Base-by-base conservation (phyloP, 2,797 vertebrate species). In the Craterocephalus amniculus region DNA sequence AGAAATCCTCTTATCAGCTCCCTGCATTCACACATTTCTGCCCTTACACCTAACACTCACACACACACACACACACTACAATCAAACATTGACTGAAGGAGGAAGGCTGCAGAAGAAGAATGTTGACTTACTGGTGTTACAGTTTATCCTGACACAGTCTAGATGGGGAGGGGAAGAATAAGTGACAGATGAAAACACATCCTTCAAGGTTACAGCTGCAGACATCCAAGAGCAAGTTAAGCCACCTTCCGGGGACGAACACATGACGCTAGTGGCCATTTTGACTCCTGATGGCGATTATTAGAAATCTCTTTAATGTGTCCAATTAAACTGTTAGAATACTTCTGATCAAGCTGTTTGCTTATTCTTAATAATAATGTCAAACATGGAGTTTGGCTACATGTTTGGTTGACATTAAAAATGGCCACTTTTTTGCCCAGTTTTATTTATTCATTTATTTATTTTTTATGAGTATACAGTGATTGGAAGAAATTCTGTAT, bases 91-190 rank as follows among this genome's bases (percentile, higher is more conserved):
- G 71, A 88, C 55, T 81, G 72, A 88, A 85, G 76, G 78, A 85
- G 86, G 76, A 85, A 90, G 78, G 74, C 87, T 89, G 86, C 89
- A 90, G 95, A 97, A 97, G 94, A 97, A 96, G 95, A 98, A 94
- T 95, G 94, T 94, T 95, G 96, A 99, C 97, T 99, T 99, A 99
- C 97, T 99, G 97, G 96, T 93, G 95, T 98, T 99, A 99, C 98
- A 99, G 97, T 99, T 99, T 97, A 98, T 99, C 97, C 97, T 98
- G 96, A 99, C 97, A 99, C 97, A 99, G 95, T 99, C 97, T 99
- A 98, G 97, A 99, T 97, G 96, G 96, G 97, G 89, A 63, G 96
- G 96, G 96, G 96, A 96, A 99, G 96, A 99, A 98, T 96, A 99
- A 97, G 96, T 98, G 96, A 98, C 97, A 99, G 96, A 98, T 99